These are phyloP conservation scores for Barbus barbus DNA, from an alignment of 2,113 vertebrate genomes.

Conservation along the genomic window DNA sequence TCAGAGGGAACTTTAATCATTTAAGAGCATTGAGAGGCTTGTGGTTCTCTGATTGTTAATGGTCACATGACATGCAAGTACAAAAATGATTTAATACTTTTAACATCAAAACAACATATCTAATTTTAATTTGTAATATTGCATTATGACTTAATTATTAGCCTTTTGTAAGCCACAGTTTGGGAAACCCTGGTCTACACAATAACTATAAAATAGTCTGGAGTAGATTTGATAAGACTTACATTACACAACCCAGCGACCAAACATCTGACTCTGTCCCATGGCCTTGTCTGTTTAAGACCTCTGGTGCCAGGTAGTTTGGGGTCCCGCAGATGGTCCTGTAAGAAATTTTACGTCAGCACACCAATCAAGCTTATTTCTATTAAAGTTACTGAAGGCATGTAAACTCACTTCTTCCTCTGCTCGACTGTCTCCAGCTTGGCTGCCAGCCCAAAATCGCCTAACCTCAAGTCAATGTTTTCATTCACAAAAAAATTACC, in stretches of 20 bases:
- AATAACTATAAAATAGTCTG: not conserved
- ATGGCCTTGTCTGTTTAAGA: slow-evolving; percentile 93
- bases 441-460: slow-evolving; percentile 94
- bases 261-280: slow-evolving; percentile 94
- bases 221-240: slow-evolving; percentile 66
- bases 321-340: slow-evolving; percentile 99
- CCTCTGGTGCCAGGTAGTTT: slow-evolving; percentile 98
- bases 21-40: too few species aligned
- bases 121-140: too few species aligned
- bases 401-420: slow-evolving; percentile 87
- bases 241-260: slow-evolving; percentile 98
- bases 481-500: slow-evolving; percentile 99
- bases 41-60: not conserved
- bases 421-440: slow-evolving; percentile 86
- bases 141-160: too few species aligned
- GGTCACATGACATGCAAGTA: not conserved
- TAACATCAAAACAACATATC: too few species aligned
- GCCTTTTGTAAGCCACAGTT: not conserved
- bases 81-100: too few species aligned
- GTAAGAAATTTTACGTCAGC: slow-evolving; percentile 47
- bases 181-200: not conserved
- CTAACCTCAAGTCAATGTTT: slow-evolving; percentile 96
- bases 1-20: too few species aligned
- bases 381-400: not conserved
- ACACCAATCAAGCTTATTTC: not conserved